phyloP scores from a whole-genome alignment of 2,888 invertebrate genomes.

The Himalopsyche anomala region DNA sequence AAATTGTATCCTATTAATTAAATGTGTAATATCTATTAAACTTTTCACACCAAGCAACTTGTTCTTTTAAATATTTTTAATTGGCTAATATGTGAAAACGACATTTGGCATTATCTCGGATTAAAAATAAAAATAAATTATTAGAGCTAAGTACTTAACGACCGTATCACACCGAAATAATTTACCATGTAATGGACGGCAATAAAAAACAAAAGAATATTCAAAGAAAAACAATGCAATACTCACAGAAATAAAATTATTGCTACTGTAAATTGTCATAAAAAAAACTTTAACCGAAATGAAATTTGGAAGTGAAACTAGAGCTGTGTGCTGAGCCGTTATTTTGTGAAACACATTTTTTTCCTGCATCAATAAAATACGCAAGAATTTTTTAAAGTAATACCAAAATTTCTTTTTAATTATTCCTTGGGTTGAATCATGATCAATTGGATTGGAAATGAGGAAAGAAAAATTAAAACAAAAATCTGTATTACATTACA shows the following conservation, averaged over 20 bases:
- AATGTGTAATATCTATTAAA: background rate
- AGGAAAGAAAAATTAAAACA: too few relatives aligned
- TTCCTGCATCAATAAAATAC: background rate
- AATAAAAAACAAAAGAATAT: constrained; percentile 30
- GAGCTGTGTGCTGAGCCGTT: background rate
- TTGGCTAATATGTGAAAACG: constrained; percentile 4
- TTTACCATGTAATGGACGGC: constrained; percentile 21
- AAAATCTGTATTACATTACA: too few relatives aligned
- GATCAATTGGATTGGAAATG: too few relatives aligned
- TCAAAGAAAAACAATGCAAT: constrained; percentile 31
- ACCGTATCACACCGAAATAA: constrained; percentile 31
- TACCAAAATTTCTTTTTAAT: too few relatives aligned
- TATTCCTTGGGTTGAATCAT: too few relatives aligned
- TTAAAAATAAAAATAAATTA: constrained; percentile 34
- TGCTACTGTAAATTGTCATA: constrained; percentile 17
- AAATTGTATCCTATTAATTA: background rate
- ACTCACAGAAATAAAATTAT: constrained; percentile 29
- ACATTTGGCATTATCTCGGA: constrained; percentile 22
- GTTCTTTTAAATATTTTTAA: background rate
- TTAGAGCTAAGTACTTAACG: constrained; percentile 31
- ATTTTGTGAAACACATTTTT: background rate
- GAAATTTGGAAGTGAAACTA: background rate
- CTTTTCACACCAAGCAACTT: constrained; percentile 18
- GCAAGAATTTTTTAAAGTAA: too few relatives aligned
- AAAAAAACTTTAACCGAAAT: background rate